Conservation (phyloP, 2,113 vertebrate genomes). For the Thamnophis sirtalis region DNA sequence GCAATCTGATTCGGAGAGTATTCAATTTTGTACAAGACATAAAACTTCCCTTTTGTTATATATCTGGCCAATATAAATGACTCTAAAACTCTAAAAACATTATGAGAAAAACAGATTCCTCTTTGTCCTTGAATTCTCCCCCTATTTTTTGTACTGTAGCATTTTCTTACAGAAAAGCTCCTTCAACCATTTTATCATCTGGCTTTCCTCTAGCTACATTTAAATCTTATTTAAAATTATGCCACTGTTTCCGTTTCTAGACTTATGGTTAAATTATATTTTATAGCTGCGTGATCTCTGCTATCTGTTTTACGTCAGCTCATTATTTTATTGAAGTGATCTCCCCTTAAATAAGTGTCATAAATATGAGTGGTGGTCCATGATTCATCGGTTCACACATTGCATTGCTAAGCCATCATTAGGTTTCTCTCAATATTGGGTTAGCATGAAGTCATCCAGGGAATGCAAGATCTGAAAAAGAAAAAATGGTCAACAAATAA, state of each 20-base stretch:
- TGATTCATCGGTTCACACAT: neutral
- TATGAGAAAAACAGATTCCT: neutral
- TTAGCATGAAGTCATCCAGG: neutral
- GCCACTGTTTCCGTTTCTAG: neutral
- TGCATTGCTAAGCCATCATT: neutral
- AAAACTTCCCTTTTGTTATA: neutral
- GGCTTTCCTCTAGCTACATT: neutral
- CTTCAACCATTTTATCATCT: neutral
- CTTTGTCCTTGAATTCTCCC: neutral
- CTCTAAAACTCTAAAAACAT: neutral
- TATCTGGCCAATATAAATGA: neutral
- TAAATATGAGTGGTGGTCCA: neutral
- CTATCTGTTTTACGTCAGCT: neutral
- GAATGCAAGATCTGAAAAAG: neutral
- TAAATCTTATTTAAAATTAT: neutral
- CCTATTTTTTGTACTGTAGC: neutral
- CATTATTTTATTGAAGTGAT: neutral
- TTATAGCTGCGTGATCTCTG: neutral
- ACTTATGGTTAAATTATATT: neutral
- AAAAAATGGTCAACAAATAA: neutral
- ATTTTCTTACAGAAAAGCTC: neutral
- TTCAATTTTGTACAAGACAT: neutral
- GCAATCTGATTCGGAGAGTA: neutral
- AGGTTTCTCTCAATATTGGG: neutral
- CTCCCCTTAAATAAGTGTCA: neutral